Percentiles rank a stretch among this genome's conserved stretches.
Evolutionary conservation across 2,113 vertebrate species (phyloP).

Genomic region (Thunnus thynnus): DNA sequence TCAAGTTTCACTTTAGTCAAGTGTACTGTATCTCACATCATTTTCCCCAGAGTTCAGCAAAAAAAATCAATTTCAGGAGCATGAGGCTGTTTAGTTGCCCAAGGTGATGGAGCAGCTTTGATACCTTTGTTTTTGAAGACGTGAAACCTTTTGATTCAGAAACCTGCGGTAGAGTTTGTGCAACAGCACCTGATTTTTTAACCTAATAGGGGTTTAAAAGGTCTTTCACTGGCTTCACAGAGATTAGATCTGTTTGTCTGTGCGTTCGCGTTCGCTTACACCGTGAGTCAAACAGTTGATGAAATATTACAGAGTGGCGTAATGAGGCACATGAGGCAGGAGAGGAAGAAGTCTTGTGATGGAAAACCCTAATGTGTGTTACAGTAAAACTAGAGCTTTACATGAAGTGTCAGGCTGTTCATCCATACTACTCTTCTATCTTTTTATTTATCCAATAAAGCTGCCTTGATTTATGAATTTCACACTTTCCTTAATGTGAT

Average conservation of each 20-base stretch:
- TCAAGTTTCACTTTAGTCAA: conserved; percentile 51
- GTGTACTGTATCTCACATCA: conserved; percentile 27
- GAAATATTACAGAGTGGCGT: conserved; percentile 35
- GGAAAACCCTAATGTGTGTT: background rate
- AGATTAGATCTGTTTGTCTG: conserved; percentile 66
- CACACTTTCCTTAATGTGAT: background rate
- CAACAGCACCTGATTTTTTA: conserved; percentile 52
- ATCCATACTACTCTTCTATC: background rate
- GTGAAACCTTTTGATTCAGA: conserved; percentile 72
- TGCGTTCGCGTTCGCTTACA: conserved; percentile 15
- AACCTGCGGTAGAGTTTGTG: conserved; percentile 69
- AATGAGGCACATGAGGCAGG: conserved; percentile 26
- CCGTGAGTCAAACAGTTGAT: conserved; percentile 61
- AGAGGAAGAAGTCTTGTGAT: conserved; percentile 4
- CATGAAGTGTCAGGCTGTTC: background rate
- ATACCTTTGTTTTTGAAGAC: conserved; percentile 74
- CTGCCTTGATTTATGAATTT: background rate
- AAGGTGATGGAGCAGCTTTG: conserved; percentile 65
- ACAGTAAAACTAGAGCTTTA: background rate
- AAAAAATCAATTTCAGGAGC: conserved; percentile 43
- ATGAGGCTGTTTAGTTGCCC: conserved; percentile 46
- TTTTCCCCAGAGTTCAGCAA: conserved; percentile 42
- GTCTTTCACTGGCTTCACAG: conserved; percentile 41
- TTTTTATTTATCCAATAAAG: background rate
- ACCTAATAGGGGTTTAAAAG: conserved; percentile 64